Evolutionary conservation across 2,797 vertebrate genomes (phyloP).

Genomic region (Morelia viridis): DNA sequence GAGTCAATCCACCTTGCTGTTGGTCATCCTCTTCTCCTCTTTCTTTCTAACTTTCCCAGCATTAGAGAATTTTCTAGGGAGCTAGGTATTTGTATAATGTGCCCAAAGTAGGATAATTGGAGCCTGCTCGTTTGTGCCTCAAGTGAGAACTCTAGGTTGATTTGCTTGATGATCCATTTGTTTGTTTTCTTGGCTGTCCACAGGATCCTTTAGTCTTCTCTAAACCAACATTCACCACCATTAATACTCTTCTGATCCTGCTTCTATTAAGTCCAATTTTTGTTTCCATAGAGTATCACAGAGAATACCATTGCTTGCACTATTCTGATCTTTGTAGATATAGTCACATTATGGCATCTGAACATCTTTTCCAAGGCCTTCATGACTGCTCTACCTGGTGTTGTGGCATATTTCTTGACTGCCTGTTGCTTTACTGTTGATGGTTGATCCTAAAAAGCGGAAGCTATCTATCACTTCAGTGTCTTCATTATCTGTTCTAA

Average conservation of each 20-base stretch:
- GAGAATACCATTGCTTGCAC: not conserved
- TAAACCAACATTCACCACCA: not conserved
- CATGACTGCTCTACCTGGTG: not conserved
- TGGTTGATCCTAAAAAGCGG: not conserved
- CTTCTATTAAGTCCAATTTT: not conserved
- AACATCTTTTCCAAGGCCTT: not conserved
- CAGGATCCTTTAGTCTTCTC: not conserved
- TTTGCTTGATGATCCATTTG: not conserved
- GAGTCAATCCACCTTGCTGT: not conserved
- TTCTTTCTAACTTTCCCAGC: not conserved
- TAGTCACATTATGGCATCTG: not conserved
- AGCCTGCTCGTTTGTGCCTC: not conserved
- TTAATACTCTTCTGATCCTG: not conserved
- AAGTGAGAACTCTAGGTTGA: not conserved
- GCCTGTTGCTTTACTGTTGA: not conserved
- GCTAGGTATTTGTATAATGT: not conserved
- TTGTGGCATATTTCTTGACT: not conserved
- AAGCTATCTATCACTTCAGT: not conserved
- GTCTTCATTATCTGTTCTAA: not conserved
- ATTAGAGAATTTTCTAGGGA: not conserved
- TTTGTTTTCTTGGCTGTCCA: not conserved
- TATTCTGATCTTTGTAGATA: not conserved
- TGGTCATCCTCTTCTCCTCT: not conserved
- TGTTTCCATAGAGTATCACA: not conserved
- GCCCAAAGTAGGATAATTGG: not conserved